A percentile compares a stretch with the other conserved stretches of the same genome.
Conservation (phyloP, 2,113 vertebrate species). For the Spilogale gracilis region DNA sequence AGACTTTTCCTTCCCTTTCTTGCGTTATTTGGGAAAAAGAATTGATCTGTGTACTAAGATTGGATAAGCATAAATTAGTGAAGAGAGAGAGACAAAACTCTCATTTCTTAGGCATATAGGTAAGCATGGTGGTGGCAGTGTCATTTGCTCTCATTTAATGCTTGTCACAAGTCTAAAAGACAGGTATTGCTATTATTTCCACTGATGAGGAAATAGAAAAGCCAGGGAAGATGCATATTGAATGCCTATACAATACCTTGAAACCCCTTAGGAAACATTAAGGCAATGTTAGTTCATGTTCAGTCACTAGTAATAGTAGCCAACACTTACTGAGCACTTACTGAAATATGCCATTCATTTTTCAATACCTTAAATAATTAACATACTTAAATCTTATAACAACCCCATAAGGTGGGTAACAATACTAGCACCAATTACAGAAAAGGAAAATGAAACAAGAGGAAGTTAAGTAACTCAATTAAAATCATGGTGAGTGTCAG, state of each 20-base stretch:
- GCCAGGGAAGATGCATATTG: not conserved
- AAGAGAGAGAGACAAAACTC: not conserved
- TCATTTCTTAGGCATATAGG: not conserved
- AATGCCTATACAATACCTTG: not conserved
- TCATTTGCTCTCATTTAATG: not conserved
- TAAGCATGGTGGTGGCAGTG: not conserved
- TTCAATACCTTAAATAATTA: constrained; percentile 45
- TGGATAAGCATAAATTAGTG: not conserved
- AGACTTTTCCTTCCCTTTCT: constrained; percentile 2
- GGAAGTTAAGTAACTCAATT: not conserved
- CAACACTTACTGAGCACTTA: constrained; percentile 3
- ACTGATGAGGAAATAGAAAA: not conserved
- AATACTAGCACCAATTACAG: not conserved
- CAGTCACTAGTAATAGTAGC: not conserved
- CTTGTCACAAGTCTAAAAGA: not conserved
- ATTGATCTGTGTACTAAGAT: not conserved
- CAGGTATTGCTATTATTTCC: not conserved
- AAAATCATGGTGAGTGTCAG: not conserved
- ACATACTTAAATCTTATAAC: constrained; percentile 26
- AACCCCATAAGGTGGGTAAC: not conserved
- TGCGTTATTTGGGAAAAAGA: not conserved
- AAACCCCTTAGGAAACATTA: not conserved
- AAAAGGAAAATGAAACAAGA: not conserved
- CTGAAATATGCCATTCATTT: not conserved
- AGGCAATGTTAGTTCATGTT: not conserved